Base-by-base conservation (phyloP, 2,888 invertebrate genomes). In the Hyalella azteca region DNA sequence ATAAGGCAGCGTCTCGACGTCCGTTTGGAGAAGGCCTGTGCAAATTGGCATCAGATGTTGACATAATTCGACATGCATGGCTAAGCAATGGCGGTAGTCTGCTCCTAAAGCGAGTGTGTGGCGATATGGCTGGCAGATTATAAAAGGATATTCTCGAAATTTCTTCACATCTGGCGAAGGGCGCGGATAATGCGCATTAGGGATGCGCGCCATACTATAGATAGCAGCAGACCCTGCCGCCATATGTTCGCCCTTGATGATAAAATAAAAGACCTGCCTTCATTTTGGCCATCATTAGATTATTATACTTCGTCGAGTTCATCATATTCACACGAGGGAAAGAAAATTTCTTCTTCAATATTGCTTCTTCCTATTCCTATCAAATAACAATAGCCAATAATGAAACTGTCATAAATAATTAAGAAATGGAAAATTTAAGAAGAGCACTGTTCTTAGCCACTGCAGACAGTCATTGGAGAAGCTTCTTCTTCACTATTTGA, bases 31-130 rank as follows among this genome's bases (percentile, higher is more conserved):
- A 66, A 39, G 36, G 36, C 15, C 66, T 66, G 66, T 66, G 66
- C 66, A 66, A 66, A 66, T 66, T 66, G 66, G 66, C 66, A 36
- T 66, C 66, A n/a, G 66, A 66, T 66, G 66, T 66, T 66, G 66
- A 66, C 66, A 36, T 66, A 66, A 66, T 66, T 66, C 66, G 66
- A 66, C 66, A 66, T 66, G 66, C 66, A 36, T 66, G 66, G 66
- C 66, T 32, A 36, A 66, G 66, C 66, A 66, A 66, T 66, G 36
- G 66, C 32, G 66, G 66, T 66, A 66, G 36, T 66, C 66, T 66
- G 32, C 66, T 36, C 36, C 66, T 66, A 22, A 66, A 36, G 66
- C 22, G 66, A 66, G 66, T 13, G 59, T 22, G 59, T 59, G 59
- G 39, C 45, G 66, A 36, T 36, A 22, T 36, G 29, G 1, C 19